phyloP scores from a whole-genome alignment of 2,888 invertebrate species.

The Zonitis immaculata region DNA sequence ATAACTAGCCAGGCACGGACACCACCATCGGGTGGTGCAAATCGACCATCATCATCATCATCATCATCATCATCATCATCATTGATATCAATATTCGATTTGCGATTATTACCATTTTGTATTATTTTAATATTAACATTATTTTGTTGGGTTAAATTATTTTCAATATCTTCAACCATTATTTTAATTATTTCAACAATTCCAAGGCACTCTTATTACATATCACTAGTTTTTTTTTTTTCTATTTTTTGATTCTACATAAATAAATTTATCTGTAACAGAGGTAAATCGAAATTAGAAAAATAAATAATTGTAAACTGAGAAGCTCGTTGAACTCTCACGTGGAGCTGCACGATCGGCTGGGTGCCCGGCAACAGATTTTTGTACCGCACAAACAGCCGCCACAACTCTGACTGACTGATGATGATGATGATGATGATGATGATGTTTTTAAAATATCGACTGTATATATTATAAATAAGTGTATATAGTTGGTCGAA shows the following conservation, averaged over 20 bases:
- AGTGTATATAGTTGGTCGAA: no score
- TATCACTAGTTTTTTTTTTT: no score
- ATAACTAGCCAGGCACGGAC: conserved; percentile 75
- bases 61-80: conserved; percentile 2
- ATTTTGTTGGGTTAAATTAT: conserved; percentile 11
- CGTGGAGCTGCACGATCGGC: no score
- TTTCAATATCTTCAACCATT: conserved; percentile 27
- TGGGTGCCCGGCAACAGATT: no score
- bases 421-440: no score
- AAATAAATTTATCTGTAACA: no score
- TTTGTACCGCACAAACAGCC: no score
- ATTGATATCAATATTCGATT: background rate
- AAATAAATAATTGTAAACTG: background rate
- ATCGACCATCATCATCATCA: conserved; percentile 4
- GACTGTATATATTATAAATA: no score
- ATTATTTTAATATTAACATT: conserved; percentile 10
- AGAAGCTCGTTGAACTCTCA: background rate
- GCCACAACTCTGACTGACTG: no score
- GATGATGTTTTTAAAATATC: no score
- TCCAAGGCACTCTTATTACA: background rate
- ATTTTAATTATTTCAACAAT: background rate
- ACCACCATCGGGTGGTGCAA: conserved; percentile 69
- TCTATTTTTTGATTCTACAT: no score
- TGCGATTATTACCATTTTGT: conserved; percentile 4
- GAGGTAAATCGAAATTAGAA: background rate